A percentile compares a stretch with the other conserved stretches of the same genome.
phyloP scores from a whole-genome alignment of 2,888 invertebrate species.

The Epicampocera succincta region DNA sequence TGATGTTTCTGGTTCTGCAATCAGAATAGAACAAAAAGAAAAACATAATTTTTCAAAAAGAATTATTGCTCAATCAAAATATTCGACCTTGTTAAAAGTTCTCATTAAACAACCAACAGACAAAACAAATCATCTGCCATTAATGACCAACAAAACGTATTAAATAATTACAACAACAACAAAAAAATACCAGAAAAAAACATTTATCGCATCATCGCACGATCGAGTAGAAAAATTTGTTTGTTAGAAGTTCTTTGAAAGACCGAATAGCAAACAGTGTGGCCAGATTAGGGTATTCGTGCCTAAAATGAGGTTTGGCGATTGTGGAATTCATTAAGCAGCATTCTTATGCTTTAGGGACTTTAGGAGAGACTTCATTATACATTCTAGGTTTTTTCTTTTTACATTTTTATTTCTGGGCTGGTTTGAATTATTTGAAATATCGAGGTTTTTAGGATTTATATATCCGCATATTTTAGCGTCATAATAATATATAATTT shows the following conservation, averaged over 20 bases:
- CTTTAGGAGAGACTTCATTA: too few species aligned
- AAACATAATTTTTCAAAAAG: slow-evolving; percentile 40
- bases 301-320: too few species aligned
- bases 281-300: too few species aligned
- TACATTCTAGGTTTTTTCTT: too few species aligned
- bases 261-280: too few species aligned
- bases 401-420: too few species aligned
- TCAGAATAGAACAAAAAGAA: slow-evolving; percentile 5
- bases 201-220: slow-evolving; percentile 46
- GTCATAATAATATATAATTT: too few species aligned
- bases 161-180: neutral
- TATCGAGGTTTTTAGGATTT: too few species aligned
- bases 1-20: slow-evolving; percentile 28
- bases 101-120: slow-evolving; percentile 19
- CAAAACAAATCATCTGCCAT: slow-evolving; percentile 14
- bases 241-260: slow-evolving; percentile 2
- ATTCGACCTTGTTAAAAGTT: slow-evolving; percentile 55
- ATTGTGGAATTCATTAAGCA: too few species aligned
- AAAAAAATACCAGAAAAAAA: neutral
- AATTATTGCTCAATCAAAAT: slow-evolving; percentile 60
- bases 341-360: too few species aligned
- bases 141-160: slow-evolving; percentile 32
- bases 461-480: too few species aligned
- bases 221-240: slow-evolving; percentile 6
- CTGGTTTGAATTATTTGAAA: too few species aligned